A percentile compares a stretch with the other conserved stretches of the same genome.
Evolutionary conservation across 2,113 vertebrate species (phyloP).

Genomic region (Muntiacus muntjak): DNA sequence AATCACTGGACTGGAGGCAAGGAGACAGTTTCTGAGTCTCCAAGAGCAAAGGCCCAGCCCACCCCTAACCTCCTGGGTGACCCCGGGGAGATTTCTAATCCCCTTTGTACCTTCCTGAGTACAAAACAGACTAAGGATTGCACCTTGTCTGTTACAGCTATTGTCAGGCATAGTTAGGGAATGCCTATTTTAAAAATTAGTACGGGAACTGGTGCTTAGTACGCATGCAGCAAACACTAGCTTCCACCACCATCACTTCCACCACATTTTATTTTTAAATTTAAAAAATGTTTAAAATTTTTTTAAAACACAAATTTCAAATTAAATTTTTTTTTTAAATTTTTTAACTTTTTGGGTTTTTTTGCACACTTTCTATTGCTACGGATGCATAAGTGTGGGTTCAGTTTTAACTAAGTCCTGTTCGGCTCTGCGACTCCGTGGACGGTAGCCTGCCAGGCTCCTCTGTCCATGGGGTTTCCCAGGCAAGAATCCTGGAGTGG

Average conservation of each 20-base stretch:
- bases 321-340: not conserved
- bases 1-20: not conserved
- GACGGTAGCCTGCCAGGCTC: not conserved
- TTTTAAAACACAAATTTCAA: not conserved
- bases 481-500: not conserved
- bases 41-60: too few species aligned
- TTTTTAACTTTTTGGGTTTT: not conserved
- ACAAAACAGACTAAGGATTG: not conserved
- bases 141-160: not conserved
- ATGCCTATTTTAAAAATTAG: not conserved
- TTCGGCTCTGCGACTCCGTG: rapidly evolving
- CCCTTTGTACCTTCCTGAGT: not conserved
- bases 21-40: not conserved
- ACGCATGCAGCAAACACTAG: not conserved
- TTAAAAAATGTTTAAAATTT: not conserved
- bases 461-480: not conserved
- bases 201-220: not conserved
- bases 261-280: not conserved
- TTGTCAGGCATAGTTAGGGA: not conserved
- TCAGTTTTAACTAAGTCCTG: not conserved
- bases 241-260: too few species aligned
- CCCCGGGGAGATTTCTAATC: not conserved
- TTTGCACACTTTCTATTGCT: not conserved
- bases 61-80: not conserved
- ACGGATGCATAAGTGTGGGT: not conserved